Evolutionary conservation across 1,140 invertebrate genomes (phyloP), one percentile per base, ranked within the genome.

Genomic region (Lasioglossum baleicum): DNA sequence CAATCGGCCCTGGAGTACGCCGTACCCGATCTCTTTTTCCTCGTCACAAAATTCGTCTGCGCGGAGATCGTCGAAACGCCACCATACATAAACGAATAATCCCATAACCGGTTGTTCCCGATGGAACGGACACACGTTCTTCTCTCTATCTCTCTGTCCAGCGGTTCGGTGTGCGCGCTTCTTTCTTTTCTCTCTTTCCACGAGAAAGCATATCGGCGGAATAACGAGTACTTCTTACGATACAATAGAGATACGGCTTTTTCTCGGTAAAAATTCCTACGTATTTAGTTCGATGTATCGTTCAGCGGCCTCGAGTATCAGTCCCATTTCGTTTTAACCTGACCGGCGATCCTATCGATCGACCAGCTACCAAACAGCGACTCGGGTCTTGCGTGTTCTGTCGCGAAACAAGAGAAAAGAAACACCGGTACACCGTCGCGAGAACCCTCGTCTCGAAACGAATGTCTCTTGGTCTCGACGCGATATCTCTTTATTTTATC

Each of bases 261-360:
- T 26, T 26, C 26, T 75, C 60, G 53, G 63, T 80, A 80, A 80
- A 80, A 80, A 80, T 80, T 75, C 26, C 78, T 80, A 80, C 78
- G 64, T 75, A 80, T 68, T 80, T 80, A 80, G 53, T 80, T 80
- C 78, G 78, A 80, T 80, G 78, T 80, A 80, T 75, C 65, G 63
- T 75, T 75, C 65, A 61, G 40, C 69, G 26, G 44, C 44, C 13
- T 48, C 44, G 44, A 48, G 44, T 48, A 13, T 13, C 44, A 48
- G 44, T 48, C 13, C 44, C 42, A 0, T 48, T 13, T 48, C 42
- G 0, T 13, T 48, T 10, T 48, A 48, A 10, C 44, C 44, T 48
- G 3, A 48, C 44, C 44, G 10, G 10, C 44, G 44, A 48, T 48
- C 44, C 44, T 48, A 48, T 10, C 44, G 44, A 48, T 48, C 44